phyloP scores from a whole-genome alignment of 2,797 vertebrate genomes.

The Adrianichthys oophorus region DNA sequence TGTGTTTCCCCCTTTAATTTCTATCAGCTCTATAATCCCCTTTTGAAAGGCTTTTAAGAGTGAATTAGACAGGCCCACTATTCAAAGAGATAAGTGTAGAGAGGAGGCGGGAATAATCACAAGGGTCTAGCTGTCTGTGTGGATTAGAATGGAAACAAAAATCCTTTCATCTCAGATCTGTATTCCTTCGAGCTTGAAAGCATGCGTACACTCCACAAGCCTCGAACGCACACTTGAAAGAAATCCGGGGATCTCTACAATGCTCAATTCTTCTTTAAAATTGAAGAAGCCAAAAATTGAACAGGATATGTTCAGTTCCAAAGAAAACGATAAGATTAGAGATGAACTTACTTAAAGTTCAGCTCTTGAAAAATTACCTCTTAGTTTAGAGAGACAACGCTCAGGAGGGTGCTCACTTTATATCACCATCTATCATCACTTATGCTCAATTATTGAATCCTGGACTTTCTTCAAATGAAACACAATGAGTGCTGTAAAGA shows the following conservation, averaged over 20 bases:
- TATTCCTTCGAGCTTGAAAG: conserved; percentile 61
- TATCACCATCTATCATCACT: conserved; percentile 54
- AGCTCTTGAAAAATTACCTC: conserved; percentile 56
- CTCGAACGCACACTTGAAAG: conserved; percentile 33
- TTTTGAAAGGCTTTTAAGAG: conserved; percentile 79
- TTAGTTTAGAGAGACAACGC: conserved; percentile 35
- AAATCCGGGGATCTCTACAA: conserved; percentile 16
- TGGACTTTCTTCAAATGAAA: conserved; percentile 60
- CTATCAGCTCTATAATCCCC: conserved; percentile 76
- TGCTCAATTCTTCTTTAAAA: conserved; percentile 28
- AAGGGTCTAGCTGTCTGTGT: conserved; percentile 76
- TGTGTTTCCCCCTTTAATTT: conserved; percentile 74
- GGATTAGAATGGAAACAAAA: conserved; percentile 78
- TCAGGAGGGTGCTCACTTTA: conserved; percentile 35
- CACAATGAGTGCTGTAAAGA: conserved; percentile 40
- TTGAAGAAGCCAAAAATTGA: conserved; percentile 29
- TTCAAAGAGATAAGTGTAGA: conserved; percentile 74
- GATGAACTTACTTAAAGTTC: conserved; percentile 32
- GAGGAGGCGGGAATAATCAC: conserved; percentile 75
- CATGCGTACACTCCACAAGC: conserved; percentile 33
- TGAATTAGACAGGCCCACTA: conserved; percentile 78
- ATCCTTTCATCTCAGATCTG: conserved; percentile 81
- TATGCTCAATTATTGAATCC: conserved; percentile 49
- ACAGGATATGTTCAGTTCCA: conserved; percentile 12
- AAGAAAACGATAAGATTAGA: conserved; percentile 39